A percentile compares a stretch with the other conserved stretches of the same genome.
These are phyloP conservation scores for Drosophila neocordata DNA, from an alignment of 1,140 invertebrate genomes.

Conservation along the genomic window DNA sequence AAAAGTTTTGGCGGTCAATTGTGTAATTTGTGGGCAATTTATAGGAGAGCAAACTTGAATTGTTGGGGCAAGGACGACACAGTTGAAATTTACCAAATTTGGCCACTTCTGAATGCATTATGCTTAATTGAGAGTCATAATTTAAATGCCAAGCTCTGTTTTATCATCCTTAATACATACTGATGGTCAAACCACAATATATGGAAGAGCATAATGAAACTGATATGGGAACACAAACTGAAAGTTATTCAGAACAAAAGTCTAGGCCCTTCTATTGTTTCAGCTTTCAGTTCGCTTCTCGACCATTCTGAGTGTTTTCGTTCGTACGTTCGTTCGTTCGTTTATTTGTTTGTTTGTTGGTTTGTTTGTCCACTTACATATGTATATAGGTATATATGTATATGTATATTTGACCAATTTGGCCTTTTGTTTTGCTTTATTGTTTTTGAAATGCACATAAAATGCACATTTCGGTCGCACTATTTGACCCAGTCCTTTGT, in stretches of 20 bases:
- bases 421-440: conserved; percentile 68
- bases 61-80: neutral
- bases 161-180: conserved; percentile 64
- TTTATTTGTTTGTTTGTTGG: neutral
- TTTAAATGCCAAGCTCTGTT: conserved; percentile 49
- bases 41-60: conserved; percentile 15
- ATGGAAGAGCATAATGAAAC: neutral
- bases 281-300: neutral
- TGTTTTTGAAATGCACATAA: conserved; percentile 71
- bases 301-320: neutral
- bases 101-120: conserved; percentile 13
- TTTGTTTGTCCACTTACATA: conserved; percentile 4
- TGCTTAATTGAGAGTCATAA: conserved; percentile 34
- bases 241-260: conserved; percentile 56
- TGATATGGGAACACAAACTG: neutral
- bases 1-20: conserved; percentile 69
- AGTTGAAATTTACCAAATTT: conserved; percentile 36
- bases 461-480: conserved; percentile 36
- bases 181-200: conserved; percentile 36
- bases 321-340: conserved; percentile 2
- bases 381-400: conserved; percentile 7
- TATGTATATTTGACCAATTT: conserved; percentile 32
- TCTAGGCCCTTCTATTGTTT: conserved; percentile 37
- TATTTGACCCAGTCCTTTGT: conserved; percentile 39
- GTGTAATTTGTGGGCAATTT: conserved; percentile 55